Conservation (phyloP, 2,113 vertebrate genomes). For the pig (Sus scrofa) region DNA sequence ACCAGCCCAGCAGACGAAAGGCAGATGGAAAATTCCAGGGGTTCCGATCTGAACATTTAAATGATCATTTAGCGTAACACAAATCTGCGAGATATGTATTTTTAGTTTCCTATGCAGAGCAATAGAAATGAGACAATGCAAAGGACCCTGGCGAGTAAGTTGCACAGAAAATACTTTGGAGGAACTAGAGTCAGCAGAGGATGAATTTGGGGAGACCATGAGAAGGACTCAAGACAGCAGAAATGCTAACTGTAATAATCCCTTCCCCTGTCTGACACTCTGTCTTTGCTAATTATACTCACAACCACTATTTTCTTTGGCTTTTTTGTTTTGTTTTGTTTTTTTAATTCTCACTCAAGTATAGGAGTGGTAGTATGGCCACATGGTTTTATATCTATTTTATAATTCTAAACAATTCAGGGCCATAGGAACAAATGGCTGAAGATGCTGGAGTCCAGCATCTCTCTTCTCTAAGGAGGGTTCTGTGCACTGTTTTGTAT, state of each 20-base stretch:
- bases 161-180: constrained; percentile 54
- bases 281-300: constrained; percentile 29
- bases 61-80: constrained; percentile 85
- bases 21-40: constrained; percentile 89
- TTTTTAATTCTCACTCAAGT: neutral
- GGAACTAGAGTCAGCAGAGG: neutral
- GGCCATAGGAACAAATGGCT: neutral
- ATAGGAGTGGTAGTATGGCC: neutral
- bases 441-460: neutral
- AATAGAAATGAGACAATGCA: constrained; percentile 78
- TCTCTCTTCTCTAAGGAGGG: neutral
- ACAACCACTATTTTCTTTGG: neutral
- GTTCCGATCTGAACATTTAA: constrained; percentile 85
- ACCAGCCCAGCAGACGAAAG: constrained; percentile 85
- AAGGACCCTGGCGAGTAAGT: neutral
- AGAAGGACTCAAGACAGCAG: neutral
- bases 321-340: neutral
- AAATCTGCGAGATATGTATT: constrained; percentile 82
- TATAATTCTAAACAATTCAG: neutral
- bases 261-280: neutral
- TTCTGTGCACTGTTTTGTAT: neutral
- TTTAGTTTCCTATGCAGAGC: constrained; percentile 82
- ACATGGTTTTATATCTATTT: neutral
- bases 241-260: neutral
- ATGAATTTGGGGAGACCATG: constrained; percentile 3